phyloP scores from a whole-genome alignment of 1,140 invertebrate species.

The Phocides pigmalion region DNA sequence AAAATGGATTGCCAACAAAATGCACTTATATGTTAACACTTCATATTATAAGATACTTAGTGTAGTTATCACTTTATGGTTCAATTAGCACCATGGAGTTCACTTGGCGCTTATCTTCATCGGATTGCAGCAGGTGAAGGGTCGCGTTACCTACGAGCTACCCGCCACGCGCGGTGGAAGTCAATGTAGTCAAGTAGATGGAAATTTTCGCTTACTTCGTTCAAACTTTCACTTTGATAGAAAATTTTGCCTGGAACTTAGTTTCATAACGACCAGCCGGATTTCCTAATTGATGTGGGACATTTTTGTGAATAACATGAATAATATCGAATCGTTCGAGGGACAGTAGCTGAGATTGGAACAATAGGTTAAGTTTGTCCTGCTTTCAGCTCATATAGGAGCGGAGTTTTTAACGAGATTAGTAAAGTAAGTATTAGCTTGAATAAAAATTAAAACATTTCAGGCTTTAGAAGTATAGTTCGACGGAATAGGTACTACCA shows the following conservation, averaged over 20 bases:
- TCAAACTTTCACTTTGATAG: constrained; percentile 62
- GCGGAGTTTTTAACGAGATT: too few species aligned
- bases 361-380: too few species aligned
- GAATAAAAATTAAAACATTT: too few species aligned
- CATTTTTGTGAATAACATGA: too few species aligned
- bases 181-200: constrained; percentile 47
- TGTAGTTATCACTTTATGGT: constrained; percentile 3
- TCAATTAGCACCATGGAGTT: constrained; percentile 47
- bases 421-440: too few species aligned
- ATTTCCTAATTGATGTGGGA: constrained; percentile 23
- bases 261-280: constrained; percentile 32
- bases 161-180: constrained; percentile 52
- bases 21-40: not conserved
- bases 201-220: constrained; percentile 53
- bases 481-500: too few species aligned
- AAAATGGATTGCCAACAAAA: too few species aligned
- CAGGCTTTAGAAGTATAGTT: too few species aligned
- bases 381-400: too few species aligned
- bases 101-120: constrained; percentile 47
- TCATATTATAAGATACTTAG: constrained; percentile 3
- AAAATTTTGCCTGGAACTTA: constrained; percentile 46
- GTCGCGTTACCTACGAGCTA: constrained; percentile 54
- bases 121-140: constrained; percentile 47
- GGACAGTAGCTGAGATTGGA: too few species aligned
- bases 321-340: too few species aligned